A percentile compares a stretch with the other conserved stretches of the same genome.
phyloP scores from a whole-genome alignment of 2,113 vertebrate genomes.

The Rafetus swinhoei region DNA sequence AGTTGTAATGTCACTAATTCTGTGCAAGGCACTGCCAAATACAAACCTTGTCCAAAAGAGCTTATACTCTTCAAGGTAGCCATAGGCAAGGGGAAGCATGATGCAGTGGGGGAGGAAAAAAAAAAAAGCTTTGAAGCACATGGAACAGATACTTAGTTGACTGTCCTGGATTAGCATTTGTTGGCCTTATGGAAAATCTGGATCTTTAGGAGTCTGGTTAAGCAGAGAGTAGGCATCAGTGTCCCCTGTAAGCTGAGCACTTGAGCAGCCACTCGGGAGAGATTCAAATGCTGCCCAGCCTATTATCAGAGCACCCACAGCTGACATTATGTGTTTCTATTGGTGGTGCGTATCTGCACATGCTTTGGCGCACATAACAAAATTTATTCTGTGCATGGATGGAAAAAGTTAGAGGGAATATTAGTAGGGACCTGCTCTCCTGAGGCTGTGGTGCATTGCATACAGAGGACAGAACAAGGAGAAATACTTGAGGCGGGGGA shows the following conservation, averaged over 20 bases:
- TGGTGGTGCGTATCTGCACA: no score
- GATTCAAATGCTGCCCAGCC: no score
- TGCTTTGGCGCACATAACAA: no score
- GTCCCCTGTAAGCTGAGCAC: no score
- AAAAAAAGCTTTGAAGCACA: background rate
- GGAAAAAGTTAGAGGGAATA: no score
- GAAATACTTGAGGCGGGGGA: background rate
- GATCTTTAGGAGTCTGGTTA: background rate
- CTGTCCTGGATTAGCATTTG: background rate
- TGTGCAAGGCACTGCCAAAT: background rate
- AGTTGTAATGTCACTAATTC: accelerated
- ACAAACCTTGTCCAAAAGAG: background rate
- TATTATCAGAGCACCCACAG: no score
- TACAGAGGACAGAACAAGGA: background rate
- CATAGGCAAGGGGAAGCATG: background rate
- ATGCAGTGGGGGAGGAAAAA: background rate
- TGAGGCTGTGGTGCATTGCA: background rate
- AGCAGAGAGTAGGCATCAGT: background rate
- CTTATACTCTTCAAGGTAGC: accelerated
- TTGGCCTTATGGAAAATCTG: background rate
- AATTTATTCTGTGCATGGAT: no score
- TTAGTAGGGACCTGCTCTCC: background rate
- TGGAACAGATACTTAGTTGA: background rate
- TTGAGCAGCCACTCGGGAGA: no score
- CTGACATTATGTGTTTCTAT: no score